Conservation (phyloP, 2,113 vertebrate genomes). For the Thamnophis sirtalis region DNA sequence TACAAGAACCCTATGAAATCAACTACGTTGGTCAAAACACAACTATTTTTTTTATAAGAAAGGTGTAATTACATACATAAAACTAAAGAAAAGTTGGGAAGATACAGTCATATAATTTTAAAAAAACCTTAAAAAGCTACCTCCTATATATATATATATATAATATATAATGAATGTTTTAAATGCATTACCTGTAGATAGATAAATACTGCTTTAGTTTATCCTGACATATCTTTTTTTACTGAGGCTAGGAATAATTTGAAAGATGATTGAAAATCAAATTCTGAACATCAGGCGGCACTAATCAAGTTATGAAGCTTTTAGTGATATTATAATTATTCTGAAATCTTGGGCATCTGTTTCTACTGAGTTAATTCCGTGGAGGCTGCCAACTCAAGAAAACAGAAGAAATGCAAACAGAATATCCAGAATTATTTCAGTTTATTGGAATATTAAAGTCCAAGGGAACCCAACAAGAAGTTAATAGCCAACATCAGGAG, state of each 20-base stretch:
- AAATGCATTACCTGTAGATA: background rate
- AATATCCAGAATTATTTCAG: constrained; percentile 31
- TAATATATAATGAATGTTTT: background rate
- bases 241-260: constrained; percentile 59
- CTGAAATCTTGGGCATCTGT: constrained; percentile 71
- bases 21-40: background rate
- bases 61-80: background rate
- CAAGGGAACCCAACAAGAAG: constrained; percentile 12
- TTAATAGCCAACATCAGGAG: background rate
- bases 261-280: constrained; percentile 71
- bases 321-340: constrained; percentile 77
- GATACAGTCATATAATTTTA: background rate
- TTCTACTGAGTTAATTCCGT: constrained; percentile 61
- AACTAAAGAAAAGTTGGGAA: background rate
- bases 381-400: constrained; percentile 53
- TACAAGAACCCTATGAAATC: background rate
- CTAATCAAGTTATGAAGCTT: constrained; percentile 78
- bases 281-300: constrained; percentile 67
- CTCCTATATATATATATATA: background rate
- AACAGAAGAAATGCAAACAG: constrained; percentile 49
- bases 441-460: constrained; percentile 44
- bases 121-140: background rate
- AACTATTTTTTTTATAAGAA: background rate
- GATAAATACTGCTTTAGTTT: constrained; percentile 50
- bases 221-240: constrained; percentile 62